Evolutionary conservation across 1,140 invertebrate species (phyloP), one percentile per base, ranked within the genome.

Genomic region (Brachionus rubens): DNA sequence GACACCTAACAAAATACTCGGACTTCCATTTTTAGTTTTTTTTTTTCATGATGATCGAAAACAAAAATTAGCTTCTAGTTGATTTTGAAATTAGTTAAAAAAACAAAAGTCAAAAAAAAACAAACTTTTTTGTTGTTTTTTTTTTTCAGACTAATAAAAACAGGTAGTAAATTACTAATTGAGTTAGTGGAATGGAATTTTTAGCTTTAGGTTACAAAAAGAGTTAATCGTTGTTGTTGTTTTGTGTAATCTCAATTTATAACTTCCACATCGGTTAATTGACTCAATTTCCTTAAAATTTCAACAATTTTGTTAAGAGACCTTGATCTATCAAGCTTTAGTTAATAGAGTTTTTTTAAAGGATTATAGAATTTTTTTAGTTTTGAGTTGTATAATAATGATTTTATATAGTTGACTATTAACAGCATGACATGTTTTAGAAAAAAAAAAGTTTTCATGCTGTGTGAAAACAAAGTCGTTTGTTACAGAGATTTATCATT

Each of bases 31-130:
- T n/a, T n/a, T n/a, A n/a, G n/a, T n/a, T n/a, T n/a, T n/a, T n/a
- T n/a, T n/a, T n/a, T n/a, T n/a, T n/a, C n/a, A n/a, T n/a, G n/a
- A n/a, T n/a, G n/a, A n/a, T n/a, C n/a, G n/a, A n/a, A n/a, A n/a
- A n/a, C n/a, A n/a, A n/a, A n/a, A 36, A 59, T 33, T 2, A 33
- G 54, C 54, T 59, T n/a, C 54, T 12, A 59, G 54, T 59, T 7
- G 54, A n/a, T 59, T 59, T n/a, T n/a, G n/a, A n/a, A 59, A 59
- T 59, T 59, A 59, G 54, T 59, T 59, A 59, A 41, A 59, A 40
- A 16, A 59, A 59, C 54, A 59, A 59, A 9, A 36, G 0, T 36
- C 36, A 19, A 7, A 16, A 19, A n/a, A n/a, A n/a, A n/a, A n/a
- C n/a, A n/a, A n/a, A n/a, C n/a, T n/a, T n/a, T n/a, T n/a, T n/a